Percentiles rank a stretch among this genome's conserved stretches.
These are phyloP conservation scores for Ascidia mentula DNA, from an alignment of 23 tunicate genomes.

Conservation along the genomic window DNA sequence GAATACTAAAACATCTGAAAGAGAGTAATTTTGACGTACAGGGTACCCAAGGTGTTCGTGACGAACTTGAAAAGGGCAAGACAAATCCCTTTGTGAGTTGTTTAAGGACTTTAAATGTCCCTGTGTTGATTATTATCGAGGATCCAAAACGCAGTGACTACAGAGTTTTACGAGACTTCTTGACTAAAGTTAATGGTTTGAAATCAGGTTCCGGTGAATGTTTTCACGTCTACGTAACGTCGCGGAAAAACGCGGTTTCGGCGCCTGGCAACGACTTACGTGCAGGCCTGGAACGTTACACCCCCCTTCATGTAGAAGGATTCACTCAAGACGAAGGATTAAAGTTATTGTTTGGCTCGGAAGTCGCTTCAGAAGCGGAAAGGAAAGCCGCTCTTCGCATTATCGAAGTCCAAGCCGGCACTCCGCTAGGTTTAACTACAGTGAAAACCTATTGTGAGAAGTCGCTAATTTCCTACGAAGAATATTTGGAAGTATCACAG, in stretches of 20 bases:
- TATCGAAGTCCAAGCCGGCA: neutral
- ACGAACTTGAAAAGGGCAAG: neutral
- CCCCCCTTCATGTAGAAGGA: slow-evolving; percentile 24
- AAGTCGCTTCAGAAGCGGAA: slow-evolving; percentile 9
- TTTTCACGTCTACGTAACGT: slow-evolving; percentile 19
- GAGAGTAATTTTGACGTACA: neutral
- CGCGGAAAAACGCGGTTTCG: slow-evolving; percentile 16
- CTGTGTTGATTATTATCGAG: slow-evolving; percentile 12
- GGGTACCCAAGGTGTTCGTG: neutral
- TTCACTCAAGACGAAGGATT: slow-evolving; percentile 35
- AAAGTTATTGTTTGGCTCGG: slow-evolving; percentile 12
- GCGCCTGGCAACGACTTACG: neutral
- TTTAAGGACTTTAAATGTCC: neutral
- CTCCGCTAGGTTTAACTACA: slow-evolving; percentile 20
- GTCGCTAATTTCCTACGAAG: slow-evolving; percentile 1
- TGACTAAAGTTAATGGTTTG: neutral
- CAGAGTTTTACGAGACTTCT: slow-evolving; percentile 2
- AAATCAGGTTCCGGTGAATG: neutral
- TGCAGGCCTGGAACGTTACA: neutral
- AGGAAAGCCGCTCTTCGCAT: neutral
- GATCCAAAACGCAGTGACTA: slow-evolving; percentile 13
- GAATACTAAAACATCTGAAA: neutral
- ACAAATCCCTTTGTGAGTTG: slow-evolving; percentile 2
- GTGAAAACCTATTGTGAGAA: slow-evolving; percentile 6
- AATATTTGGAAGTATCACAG: neutral